A percentile compares a stretch with the other conserved stretches of the same genome.
Evolutionary conservation across 2,797 vertebrate genomes (phyloP).

Genomic region (Chlorospingus semifuscus): DNA sequence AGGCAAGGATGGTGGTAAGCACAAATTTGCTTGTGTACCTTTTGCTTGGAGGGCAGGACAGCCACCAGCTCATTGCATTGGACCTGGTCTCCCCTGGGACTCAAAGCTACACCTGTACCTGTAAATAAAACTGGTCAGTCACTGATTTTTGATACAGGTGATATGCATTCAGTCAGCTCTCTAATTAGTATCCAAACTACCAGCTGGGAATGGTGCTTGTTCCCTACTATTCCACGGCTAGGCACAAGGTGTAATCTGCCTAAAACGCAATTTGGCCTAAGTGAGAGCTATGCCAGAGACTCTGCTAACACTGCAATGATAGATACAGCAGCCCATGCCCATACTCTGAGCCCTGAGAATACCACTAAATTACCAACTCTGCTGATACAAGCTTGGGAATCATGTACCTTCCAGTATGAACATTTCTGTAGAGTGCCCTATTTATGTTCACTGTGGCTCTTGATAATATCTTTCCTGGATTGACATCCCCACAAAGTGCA

Average conservation of each 20-base stretch:
- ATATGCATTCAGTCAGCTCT: neutral
- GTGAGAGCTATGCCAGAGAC: neutral
- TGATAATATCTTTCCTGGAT: neutral
- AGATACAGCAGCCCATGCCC: neutral
- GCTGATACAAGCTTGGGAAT: neutral
- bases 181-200: neutral
- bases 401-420: neutral
- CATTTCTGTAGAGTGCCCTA: neutral
- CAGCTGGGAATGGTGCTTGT: neutral
- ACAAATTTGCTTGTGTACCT: neutral
- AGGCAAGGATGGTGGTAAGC: neutral
- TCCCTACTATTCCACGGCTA: neutral
- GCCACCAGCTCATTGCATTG: neutral
- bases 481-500: neutral
- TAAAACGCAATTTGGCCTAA: neutral
- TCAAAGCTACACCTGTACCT: neutral
- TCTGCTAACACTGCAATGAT: neutral
- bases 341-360: neutral
- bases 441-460: neutral
- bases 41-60: neutral
- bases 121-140: neutral
- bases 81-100: neutral
- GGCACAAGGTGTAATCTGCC: neutral
- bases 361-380: neutral
- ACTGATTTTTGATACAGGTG: neutral